Conservation (phyloP, 2,888 invertebrate genomes). For the Glaucopsyche alexis region DNA sequence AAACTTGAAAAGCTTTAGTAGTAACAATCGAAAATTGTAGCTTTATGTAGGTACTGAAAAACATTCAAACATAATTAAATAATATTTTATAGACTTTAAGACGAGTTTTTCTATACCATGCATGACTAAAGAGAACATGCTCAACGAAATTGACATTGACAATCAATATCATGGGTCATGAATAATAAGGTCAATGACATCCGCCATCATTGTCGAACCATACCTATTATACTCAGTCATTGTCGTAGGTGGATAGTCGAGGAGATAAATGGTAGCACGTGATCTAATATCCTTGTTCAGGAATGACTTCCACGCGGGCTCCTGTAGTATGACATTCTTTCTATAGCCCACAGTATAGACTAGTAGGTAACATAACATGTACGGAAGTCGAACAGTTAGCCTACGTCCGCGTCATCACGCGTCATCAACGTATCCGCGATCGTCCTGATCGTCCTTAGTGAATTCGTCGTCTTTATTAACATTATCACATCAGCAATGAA, state of each 20-base stretch:
- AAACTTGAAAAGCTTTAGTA: too few species aligned
- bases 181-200: conserved; percentile 42
- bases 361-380: neutral
- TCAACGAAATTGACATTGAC: conserved; percentile 27
- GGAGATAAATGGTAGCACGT: neutral
- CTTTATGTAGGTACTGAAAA: too few species aligned
- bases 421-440: neutral
- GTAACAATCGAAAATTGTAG: too few species aligned
- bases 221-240: conserved; percentile 8
- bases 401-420: neutral
- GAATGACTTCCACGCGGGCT: neutral
- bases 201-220: conserved; percentile 27
- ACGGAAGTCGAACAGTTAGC: neutral
- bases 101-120: neutral
- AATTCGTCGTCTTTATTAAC: neutral
- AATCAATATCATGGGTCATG: conserved; percentile 35
- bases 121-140: neutral
- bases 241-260: conserved; percentile 4
- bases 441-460: neutral
- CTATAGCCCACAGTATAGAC: too few species aligned
- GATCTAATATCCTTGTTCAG: neutral
- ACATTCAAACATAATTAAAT: too few species aligned
- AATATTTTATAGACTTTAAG: too few species aligned
- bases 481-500: neutral
- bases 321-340: neutral